Percentiles rank a stretch among this genome's conserved stretches.
Conservation (phyloP, 2,113 vertebrate species). For the Sphyrna mokarran region DNA sequence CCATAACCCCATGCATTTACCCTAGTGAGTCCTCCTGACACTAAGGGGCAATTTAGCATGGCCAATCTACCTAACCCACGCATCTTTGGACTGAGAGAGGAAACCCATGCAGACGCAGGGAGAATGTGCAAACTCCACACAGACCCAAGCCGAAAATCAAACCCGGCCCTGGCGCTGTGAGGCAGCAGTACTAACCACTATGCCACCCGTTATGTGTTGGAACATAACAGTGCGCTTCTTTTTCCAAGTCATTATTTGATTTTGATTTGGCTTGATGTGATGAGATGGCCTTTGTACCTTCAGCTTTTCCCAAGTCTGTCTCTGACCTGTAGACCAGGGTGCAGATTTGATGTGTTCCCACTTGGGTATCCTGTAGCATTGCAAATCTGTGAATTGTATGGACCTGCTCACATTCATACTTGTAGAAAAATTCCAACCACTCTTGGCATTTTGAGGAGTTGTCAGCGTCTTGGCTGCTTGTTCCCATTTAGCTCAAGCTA, state of each 20-base stretch:
- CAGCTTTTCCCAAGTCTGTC: not conserved
- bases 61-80: too few species aligned
- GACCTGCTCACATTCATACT: not conserved
- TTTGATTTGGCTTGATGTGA: not conserved
- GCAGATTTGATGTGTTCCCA: not conserved
- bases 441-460: not conserved
- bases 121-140: too few species aligned
- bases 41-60: too few species aligned
- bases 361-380: not conserved
- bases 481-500: not conserved
- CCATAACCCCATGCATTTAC: too few species aligned
- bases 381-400: not conserved
- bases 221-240: not conserved
- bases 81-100: too few species aligned
- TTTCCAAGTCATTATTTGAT: not conserved
- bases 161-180: too few species aligned
- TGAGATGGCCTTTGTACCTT: not conserved
- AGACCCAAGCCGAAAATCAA: too few species aligned
- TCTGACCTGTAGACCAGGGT: not conserved
- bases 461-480: not conserved
- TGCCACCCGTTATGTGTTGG: not conserved
- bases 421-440: not conserved
- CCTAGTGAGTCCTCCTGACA: too few species aligned
- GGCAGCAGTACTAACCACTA: too few species aligned
- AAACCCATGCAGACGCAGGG: too few species aligned